Conservation (phyloP, 2,888 invertebrate genomes). For the Parnassius apollo region DNA sequence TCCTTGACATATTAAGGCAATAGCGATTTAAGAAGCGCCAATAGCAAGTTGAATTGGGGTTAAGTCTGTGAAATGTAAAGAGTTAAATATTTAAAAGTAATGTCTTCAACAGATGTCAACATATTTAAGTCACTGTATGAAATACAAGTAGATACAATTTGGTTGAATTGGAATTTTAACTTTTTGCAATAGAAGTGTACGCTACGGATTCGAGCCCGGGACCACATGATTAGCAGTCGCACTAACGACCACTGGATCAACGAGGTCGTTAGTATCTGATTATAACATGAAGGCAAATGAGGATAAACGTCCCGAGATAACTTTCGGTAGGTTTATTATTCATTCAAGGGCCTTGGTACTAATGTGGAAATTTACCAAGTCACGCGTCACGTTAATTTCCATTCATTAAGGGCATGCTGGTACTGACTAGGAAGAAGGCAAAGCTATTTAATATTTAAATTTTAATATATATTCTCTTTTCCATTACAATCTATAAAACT, state of each 20-base stretch:
- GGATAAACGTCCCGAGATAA: constrained; percentile 14
- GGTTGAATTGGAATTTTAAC: too few relatives aligned
- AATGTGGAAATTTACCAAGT: constrained; percentile 15
- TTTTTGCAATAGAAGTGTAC: too few relatives aligned
- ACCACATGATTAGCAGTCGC: too few relatives aligned
- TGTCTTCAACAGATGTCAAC: too few relatives aligned
- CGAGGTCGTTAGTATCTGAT: too few relatives aligned
- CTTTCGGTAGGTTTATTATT: constrained; percentile 11
- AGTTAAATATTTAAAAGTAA: too few relatives aligned
- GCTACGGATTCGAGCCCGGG: too few relatives aligned
- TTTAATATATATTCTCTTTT: neutral
- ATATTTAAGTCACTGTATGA: too few relatives aligned
- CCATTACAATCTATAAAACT: too few relatives aligned
- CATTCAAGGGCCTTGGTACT: constrained; percentile 14
- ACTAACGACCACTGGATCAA: too few relatives aligned
- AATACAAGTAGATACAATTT: too few relatives aligned
- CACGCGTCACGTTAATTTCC: constrained; percentile 18
- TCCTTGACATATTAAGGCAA: constrained; percentile 29
- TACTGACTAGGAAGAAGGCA: constrained; percentile 5
- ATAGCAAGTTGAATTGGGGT: neutral
- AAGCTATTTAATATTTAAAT: neutral
- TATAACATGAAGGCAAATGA: constrained; percentile 5
- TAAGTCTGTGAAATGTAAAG: constrained; percentile 1
- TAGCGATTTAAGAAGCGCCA: constrained; percentile 1
- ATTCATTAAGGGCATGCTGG: constrained; percentile 16